Evolutionary conservation across 2,113 vertebrate species (phyloP).

Genomic region (Tyto alba): DNA sequence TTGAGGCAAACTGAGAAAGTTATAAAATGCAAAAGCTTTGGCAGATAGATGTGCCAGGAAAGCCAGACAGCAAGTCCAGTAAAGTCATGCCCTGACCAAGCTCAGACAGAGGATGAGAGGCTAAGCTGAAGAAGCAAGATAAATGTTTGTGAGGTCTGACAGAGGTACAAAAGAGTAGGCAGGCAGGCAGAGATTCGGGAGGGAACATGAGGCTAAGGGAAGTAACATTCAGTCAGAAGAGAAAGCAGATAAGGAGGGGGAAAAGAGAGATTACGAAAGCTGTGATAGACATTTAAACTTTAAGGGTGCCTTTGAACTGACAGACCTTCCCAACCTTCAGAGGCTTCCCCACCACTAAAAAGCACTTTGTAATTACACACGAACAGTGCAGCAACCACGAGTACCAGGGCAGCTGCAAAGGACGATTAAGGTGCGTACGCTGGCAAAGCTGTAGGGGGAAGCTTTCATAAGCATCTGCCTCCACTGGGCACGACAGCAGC

Average conservation of each 20-base stretch:
- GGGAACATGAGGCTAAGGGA: background rate
- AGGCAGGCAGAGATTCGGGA: background rate
- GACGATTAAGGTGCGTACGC: background rate
- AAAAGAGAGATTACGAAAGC: background rate
- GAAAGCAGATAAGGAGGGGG: background rate
- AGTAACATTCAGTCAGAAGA: background rate
- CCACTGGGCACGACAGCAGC: background rate
- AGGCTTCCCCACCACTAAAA: background rate
- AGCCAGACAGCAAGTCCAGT: background rate
- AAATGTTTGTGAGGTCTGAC: background rate
- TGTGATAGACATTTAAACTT: background rate
- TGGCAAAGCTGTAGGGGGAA: background rate
- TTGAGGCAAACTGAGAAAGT: background rate
- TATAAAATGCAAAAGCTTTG: background rate
- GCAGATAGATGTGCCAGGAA: background rate
- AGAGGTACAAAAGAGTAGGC: background rate
- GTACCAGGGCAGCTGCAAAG: background rate
- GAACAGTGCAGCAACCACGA: background rate
- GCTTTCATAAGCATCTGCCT: background rate
- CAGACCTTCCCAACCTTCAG: background rate
- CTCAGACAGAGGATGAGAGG: background rate
- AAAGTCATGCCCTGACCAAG: background rate
- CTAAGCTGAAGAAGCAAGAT: background rate
- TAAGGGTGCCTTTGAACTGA: background rate
- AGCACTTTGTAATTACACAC: background rate